phyloP scores from a whole-genome alignment of 2,113 vertebrate species.

The Coturnix japonica region DNA sequence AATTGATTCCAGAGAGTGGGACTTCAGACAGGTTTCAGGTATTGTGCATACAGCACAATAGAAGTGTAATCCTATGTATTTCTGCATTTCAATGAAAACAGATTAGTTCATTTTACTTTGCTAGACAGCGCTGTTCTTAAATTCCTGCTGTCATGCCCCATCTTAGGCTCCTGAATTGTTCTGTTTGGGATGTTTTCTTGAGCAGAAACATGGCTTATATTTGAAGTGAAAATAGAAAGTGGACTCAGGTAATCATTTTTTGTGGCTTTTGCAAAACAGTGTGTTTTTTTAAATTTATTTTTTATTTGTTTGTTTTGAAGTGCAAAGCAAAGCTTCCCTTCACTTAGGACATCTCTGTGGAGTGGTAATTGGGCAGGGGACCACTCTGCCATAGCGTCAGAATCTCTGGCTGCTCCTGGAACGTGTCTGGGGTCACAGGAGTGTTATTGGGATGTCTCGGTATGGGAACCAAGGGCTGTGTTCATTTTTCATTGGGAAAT shows the following conservation, averaged over 20 bases:
- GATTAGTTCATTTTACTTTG: not conserved
- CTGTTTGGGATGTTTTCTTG: not conserved
- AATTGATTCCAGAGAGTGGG: not conserved
- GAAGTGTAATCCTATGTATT: not conserved
- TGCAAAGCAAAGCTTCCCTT: not conserved
- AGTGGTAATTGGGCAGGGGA: not conserved
- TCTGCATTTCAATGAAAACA: not conserved
- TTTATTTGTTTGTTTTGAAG: not conserved
- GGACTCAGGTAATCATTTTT: not conserved
- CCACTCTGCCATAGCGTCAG: not conserved
- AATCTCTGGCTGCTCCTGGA: not conserved
- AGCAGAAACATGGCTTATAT: not conserved
- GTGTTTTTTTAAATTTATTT: not conserved
- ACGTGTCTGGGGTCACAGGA: not conserved
- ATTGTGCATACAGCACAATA: not conserved
- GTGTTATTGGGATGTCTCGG: not conserved
- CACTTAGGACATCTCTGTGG: not conserved
- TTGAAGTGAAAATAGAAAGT: not conserved
- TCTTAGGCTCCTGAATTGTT: not conserved
- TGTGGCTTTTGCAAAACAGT: not conserved
- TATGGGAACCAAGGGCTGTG: not conserved
- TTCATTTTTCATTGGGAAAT: constrained; percentile 2
- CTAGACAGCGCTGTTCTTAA: not conserved
- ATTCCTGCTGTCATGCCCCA: not conserved
- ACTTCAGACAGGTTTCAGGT: not conserved